phyloP scores from a whole-genome alignment of 2,113 vertebrate genomes.

The Hyperopisus bebe region DNA sequence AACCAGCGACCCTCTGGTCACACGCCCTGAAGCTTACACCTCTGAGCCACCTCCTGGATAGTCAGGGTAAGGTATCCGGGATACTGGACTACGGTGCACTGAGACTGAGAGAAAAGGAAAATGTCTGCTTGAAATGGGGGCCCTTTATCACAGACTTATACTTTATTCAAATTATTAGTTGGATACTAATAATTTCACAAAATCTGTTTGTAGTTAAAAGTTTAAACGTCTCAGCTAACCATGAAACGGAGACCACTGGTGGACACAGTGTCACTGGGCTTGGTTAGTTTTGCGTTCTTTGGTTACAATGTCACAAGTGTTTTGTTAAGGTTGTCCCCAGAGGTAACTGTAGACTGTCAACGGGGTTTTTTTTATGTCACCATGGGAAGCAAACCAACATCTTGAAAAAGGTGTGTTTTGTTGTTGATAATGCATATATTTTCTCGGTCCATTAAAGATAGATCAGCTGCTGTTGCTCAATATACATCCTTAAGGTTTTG shows the following conservation, averaged over 20 bases:
- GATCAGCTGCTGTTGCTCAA: not conserved
- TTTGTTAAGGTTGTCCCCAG: not conserved
- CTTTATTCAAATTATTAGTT: not conserved
- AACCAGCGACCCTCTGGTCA: too few species aligned
- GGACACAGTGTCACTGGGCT: not conserved
- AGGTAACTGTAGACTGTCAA: not conserved
- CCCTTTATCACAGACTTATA: not conserved
- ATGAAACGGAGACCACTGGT: not conserved
- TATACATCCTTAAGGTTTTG: not conserved
- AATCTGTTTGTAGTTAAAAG: not conserved
- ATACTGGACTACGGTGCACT: not conserved
- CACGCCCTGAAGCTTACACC: too few species aligned
- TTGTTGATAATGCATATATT: not conserved
- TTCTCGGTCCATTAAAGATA: not conserved
- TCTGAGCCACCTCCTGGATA: too few species aligned
- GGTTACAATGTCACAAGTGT: not conserved
- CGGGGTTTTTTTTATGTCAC: not conserved
- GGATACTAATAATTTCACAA: not conserved
- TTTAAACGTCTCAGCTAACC: not conserved
- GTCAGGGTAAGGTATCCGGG: not conserved
- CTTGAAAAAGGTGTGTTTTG: not conserved
- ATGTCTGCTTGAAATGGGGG: not conserved
- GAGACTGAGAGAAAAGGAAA: not conserved
- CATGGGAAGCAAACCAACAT: not conserved
- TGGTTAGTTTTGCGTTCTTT: not conserved